Base-by-base conservation (phyloP, 2,888 invertebrate species). In the Chesias legatella region DNA sequence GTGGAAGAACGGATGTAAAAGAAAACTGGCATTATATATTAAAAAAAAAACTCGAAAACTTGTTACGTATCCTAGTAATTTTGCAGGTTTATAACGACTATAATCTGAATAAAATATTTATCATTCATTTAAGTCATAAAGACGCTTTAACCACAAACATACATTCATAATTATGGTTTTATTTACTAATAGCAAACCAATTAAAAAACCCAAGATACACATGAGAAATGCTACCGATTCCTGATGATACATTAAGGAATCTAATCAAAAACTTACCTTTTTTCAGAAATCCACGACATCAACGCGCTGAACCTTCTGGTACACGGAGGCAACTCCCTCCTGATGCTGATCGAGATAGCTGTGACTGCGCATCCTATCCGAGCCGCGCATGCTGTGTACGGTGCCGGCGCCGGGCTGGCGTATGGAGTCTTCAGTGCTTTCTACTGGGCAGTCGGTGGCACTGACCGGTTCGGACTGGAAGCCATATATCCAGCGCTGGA, bases 401-500 rank as follows among this genome's bases (percentile, higher is more conserved):
- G 91, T 24, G 82, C 92, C 0, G 66, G 88, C 8, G 90, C 93
- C 33, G 92, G 92, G 0, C 56, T 90, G 8, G 65, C 80, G 5
- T 91, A 90, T 58, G 88, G 86, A 0, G 58, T 86, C 3, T 89
- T 89, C 62, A 88, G 88, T 52, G 82, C 79, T n/a, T 58, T 88
- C 47, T 89, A 89, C 63, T 88, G 83, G 81, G 77, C 74, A 0
- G 64, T 73, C 1, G 88, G 88, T 0, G 89, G 89, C 6, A 88
- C 88, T 0, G 88, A 88, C 58, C 59, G 86, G 13, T 50, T 79
- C 24, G 94, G 93, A 0, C 66, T 89, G 6, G 88, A 88, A 0
- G 92, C 90, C 43, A 94, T 96, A 47, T 96, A 96, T 67, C 90
- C 91, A 21, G 90, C 94, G 0, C 79, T 96, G 23, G 91, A 95